A percentile compares a stretch with the other conserved stretches of the same genome.
Conservation (phyloP, 2,888 invertebrate genomes). For the Ceraclea dissimilis region DNA sequence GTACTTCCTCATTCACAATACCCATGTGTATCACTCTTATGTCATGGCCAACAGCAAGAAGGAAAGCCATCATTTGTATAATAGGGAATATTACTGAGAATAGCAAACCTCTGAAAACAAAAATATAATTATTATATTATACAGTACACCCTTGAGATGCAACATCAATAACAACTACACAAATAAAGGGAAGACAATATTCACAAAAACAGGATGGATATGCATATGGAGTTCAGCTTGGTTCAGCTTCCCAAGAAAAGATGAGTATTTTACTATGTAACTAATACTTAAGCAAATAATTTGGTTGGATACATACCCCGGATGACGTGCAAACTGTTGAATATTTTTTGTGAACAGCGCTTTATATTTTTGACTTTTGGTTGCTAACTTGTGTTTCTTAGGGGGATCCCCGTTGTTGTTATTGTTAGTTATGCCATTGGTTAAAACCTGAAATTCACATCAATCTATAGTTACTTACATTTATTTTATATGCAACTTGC, state of each 20-base stretch:
- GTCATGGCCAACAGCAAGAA: slow-evolving; percentile 71
- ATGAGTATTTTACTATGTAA: no score
- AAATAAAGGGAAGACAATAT: no score
- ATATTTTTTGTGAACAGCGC: slow-evolving; percentile 65
- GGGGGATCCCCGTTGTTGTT: slow-evolving; percentile 30
- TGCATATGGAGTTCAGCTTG: not conserved
- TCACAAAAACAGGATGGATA: no score
- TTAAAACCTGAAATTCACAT: slow-evolving; percentile 38
- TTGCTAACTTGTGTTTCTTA: slow-evolving; percentile 2
- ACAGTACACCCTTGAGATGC: no score
- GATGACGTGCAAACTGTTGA: slow-evolving; percentile 61
- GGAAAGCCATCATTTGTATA: slow-evolving; percentile 71
- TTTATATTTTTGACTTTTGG: slow-evolving; percentile 35
- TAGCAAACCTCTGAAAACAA: slow-evolving; percentile 60
- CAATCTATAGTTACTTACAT: no score
- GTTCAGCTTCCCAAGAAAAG: no score
- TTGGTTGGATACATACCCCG: no score
- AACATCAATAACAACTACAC: not conserved
- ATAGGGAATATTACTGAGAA: slow-evolving; percentile 79
- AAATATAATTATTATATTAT: not conserved
- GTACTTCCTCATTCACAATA: slow-evolving; percentile 71
- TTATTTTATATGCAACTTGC: no score
- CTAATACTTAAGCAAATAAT: no score
- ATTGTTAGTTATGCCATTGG: slow-evolving; percentile 30
- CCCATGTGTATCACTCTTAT: slow-evolving; percentile 65